These are phyloP conservation scores for Erethizon dorsatum DNA, from an alignment of 2,797 vertebrate genomes.

Conservation along the genomic window DNA sequence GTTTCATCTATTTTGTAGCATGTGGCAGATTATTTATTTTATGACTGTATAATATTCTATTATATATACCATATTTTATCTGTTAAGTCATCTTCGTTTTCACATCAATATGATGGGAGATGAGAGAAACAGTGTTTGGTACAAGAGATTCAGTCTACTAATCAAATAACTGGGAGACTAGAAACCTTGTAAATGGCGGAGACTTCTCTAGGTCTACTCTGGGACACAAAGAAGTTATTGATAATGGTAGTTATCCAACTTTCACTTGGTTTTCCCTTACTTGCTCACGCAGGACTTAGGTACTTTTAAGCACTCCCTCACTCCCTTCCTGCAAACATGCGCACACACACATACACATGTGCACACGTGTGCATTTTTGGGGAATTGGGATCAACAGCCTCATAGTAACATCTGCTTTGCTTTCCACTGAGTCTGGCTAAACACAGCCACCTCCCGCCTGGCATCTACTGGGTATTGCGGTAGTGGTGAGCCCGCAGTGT, in stretches of 20 bases:
- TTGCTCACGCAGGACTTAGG: background rate
- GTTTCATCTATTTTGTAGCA: background rate
- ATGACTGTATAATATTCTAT: background rate
- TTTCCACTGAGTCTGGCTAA: background rate
- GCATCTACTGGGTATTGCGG: background rate
- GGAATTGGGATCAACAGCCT: background rate
- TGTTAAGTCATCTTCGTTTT: constrained; percentile 10
- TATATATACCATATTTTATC: background rate
- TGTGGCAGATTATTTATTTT: constrained; percentile 24
- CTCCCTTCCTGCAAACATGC: background rate
- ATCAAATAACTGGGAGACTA: background rate
- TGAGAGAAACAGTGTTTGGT: background rate
- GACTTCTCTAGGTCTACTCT: constrained; percentile 37
- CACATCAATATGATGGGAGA: background rate
- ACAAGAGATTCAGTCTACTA: background rate
- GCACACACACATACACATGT: background rate
- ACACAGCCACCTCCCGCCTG: background rate
- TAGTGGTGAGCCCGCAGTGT: background rate
- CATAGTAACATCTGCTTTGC: background rate
- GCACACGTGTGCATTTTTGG: too few relatives aligned
- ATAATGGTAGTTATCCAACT: background rate
- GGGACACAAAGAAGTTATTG: constrained; percentile 4
- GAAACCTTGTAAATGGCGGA: background rate
- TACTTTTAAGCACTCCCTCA: background rate
- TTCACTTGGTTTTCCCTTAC: constrained; percentile 21